Base-by-base conservation (phyloP, 1,140 invertebrate genomes). In the Zaprionus vittiger region DNA sequence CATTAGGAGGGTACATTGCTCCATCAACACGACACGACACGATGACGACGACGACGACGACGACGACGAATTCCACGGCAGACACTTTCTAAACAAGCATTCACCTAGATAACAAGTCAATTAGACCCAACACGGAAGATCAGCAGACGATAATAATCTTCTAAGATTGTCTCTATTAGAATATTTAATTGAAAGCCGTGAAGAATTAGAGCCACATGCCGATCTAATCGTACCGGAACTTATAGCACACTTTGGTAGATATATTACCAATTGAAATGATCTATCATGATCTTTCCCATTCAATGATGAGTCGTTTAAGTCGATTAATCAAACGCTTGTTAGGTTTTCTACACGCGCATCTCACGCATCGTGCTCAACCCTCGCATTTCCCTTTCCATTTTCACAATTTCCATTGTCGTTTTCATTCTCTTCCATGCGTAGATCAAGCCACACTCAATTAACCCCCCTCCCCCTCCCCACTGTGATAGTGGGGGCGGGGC, bases 51-150 rank as follows among this genome's bases (percentile, higher is more conserved):
- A 37, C 34, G 9, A 37, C 11, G 34, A 38, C 14, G 56, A 24
- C 73, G 63, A 63, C 70, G 61, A 38, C 62, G 22, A 49, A 34
- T 60, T 61, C 52, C 68, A 47, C n/a, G 56, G 17, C 44, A 66
- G 69, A 66, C 28, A 74, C 75, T 75, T 78, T 78, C 76, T 78
- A 74, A 69, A 47, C 65, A 78, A 75, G 74, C 66, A 69, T 57
- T 69, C 73, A 11, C 37, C n/a, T 5, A 41, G 73, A 76, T 71
- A 76, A 65, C 67, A 76, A 76, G 26, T 76, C 73, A 76, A 76
- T 76, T 76, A 55, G 61, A 47, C 56, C 61, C 64, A 47, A 34
- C 52, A 56, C 15, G 17, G 17, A 38, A 74, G 52, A 38, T 69
- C 59, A 12, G 65, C 57, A 47, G 28, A 44, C 12, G 59, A 71